Evolutionary conservation across 2,113 vertebrate species (phyloP).

Genomic region (Antechinus flavipes): DNA sequence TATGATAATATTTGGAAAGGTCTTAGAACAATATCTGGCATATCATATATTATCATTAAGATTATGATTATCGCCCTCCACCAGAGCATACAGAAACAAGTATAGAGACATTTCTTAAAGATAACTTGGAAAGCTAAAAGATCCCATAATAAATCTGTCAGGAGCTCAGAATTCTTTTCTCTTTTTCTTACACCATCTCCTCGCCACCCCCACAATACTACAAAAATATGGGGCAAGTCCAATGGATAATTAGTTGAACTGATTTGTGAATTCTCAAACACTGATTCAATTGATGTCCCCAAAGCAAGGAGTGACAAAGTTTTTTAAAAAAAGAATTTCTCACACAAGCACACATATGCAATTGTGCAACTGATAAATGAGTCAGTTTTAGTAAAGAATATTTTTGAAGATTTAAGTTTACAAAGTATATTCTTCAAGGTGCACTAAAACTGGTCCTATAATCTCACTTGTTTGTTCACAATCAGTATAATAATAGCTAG

Average conservation of each 20-base stretch:
- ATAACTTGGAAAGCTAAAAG: background rate
- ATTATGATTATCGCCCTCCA: background rate
- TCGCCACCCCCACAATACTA: background rate
- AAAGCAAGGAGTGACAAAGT: background rate
- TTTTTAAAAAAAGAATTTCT: background rate
- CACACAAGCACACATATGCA: background rate
- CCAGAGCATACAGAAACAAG: background rate
- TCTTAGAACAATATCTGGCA: background rate
- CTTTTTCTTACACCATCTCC: background rate
- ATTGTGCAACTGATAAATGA: background rate
- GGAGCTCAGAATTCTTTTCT: background rate
- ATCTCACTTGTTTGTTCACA: constrained; percentile 46
- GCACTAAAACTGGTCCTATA: constrained; percentile 27
- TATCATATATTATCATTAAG: background rate
- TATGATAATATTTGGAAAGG: background rate
- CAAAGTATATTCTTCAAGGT: background rate
- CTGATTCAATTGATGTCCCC: background rate
- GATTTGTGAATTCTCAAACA: constrained; percentile 31
- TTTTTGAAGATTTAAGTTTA: background rate
- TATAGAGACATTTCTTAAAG: background rate
- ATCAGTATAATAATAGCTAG: background rate
- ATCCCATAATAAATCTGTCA: background rate
- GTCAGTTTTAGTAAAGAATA: background rate
- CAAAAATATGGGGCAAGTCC: background rate
- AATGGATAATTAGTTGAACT: background rate